Conservation (phyloP, 2,797 vertebrate species). For the Bovichtus diacanthus region DNA sequence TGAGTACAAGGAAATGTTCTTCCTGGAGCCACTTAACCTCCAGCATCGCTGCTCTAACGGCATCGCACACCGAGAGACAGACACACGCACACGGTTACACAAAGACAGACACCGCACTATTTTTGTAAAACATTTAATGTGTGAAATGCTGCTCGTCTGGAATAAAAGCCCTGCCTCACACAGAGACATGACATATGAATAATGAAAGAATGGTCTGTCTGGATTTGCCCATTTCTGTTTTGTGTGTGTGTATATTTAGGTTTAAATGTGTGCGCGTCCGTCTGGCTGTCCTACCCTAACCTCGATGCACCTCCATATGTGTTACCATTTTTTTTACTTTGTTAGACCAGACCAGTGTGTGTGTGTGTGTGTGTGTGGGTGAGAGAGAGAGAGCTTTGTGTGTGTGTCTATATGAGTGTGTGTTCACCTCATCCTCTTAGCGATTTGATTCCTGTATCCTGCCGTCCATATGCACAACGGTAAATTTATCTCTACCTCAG, state of each 20-base stretch:
- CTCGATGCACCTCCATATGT: slow-evolving; percentile 81
- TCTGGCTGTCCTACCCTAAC: slow-evolving; percentile 59
- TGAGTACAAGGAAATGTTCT: slow-evolving; percentile 76
- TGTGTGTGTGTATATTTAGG: slow-evolving; percentile 16
- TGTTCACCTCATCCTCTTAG: slow-evolving; percentile 45
- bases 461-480: slow-evolving; percentile 15
- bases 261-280: slow-evolving; percentile 13
- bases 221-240: slow-evolving; percentile 58
- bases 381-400: slow-evolving; percentile 9
- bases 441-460: slow-evolving; percentile 41
- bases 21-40: slow-evolving; percentile 74
- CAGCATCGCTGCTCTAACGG: slow-evolving; percentile 43
- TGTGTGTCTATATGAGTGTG: slow-evolving; percentile 14
- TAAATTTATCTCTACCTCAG: slow-evolving; percentile 40
- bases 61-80: slow-evolving; percentile 27
- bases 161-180: slow-evolving; percentile 78
- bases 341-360: slow-evolving; percentile 14
- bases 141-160: slow-evolving; percentile 77
- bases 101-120: slow-evolving; percentile 30
- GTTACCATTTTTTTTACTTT: slow-evolving; percentile 51
- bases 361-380: slow-evolving; percentile 15
- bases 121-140: slow-evolving; percentile 78
- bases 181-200: slow-evolving; percentile 75
- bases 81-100: background rate
- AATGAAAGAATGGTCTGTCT: slow-evolving; percentile 67